Evolutionary conservation across 1,140 invertebrate genomes (phyloP).

Genomic region (Phthorimaea operculella): DNA sequence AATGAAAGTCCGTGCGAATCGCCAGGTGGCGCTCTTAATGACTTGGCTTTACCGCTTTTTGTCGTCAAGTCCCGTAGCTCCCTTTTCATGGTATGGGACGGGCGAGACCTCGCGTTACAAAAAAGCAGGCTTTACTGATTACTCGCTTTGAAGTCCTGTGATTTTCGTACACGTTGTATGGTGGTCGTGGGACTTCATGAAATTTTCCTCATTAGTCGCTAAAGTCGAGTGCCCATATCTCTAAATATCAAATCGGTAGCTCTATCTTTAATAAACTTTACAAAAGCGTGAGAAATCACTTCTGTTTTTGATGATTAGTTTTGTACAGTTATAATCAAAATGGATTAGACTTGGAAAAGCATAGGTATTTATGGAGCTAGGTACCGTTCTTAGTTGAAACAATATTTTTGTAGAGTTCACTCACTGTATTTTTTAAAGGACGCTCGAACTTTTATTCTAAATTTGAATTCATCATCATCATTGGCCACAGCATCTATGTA

Average conservation of each 20-base stretch:
- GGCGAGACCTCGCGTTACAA: too few species aligned
- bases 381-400: too few species aligned
- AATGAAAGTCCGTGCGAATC: slow-evolving; percentile 1
- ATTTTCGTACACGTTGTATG: neutral
- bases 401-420: too few species aligned
- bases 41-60: slow-evolving; percentile 1
- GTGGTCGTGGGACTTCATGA: neutral
- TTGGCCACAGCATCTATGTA: too few species aligned
- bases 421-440: too few species aligned
- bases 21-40: neutral
- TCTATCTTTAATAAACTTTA: neutral
- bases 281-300: neutral
- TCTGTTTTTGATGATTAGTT: neutral
- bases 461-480: too few species aligned
- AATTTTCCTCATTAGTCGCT: neutral
- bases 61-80: neutral
- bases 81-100: too few species aligned
- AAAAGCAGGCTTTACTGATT: too few species aligned
- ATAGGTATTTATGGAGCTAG: too few species aligned
- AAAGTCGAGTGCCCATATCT: neutral
- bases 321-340: too few species aligned
- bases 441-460: too few species aligned
- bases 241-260: neutral
- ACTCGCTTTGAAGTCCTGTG: neutral
- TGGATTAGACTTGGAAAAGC: too few species aligned